Percentiles rank a stretch among this genome's conserved stretches.
Conservation (phyloP, 2,888 invertebrate species). For the Cantharis lateralis region DNA sequence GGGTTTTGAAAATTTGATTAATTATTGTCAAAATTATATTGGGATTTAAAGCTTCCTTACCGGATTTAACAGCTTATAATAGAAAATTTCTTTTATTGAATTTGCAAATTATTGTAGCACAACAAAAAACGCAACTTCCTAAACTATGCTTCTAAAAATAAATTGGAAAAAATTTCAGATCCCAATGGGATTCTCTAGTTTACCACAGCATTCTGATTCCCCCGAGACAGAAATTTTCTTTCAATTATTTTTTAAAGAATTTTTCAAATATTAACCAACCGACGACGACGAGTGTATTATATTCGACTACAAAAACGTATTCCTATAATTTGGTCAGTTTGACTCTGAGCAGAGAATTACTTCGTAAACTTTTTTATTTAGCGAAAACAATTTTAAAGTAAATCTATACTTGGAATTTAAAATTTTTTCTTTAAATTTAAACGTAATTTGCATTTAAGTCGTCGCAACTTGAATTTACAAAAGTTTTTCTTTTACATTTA, state of each 20-base stretch:
- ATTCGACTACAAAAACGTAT: not conserved
- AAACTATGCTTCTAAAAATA: not conserved
- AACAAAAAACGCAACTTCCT: not conserved
- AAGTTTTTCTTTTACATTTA: not conserved
- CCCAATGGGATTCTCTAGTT: not conserved
- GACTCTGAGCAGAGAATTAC: not conserved
- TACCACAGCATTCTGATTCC: not conserved
- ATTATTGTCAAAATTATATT: not conserved
- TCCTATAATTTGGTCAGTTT: not conserved
- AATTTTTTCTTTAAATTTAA: not conserved
- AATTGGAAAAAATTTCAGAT: not conserved
- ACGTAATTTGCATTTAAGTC: not conserved
- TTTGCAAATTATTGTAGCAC: not conserved
- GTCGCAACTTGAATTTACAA: not conserved
- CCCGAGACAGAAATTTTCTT: not conserved
- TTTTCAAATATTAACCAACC: not conserved
- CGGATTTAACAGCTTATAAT: not conserved
- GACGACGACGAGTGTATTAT: not conserved
- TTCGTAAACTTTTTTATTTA: not conserved
- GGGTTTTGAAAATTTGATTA: not conserved
- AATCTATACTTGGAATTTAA: not conserved
- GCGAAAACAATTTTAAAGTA: not conserved
- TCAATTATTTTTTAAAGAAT: not conserved
- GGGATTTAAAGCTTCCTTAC: not conserved
- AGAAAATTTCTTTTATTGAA: not conserved